Evolutionary conservation across 1,140 invertebrate genomes (phyloP), one percentile per base, ranked within the genome.

Genomic region (Macrotrachela quadricornifera): DNA sequence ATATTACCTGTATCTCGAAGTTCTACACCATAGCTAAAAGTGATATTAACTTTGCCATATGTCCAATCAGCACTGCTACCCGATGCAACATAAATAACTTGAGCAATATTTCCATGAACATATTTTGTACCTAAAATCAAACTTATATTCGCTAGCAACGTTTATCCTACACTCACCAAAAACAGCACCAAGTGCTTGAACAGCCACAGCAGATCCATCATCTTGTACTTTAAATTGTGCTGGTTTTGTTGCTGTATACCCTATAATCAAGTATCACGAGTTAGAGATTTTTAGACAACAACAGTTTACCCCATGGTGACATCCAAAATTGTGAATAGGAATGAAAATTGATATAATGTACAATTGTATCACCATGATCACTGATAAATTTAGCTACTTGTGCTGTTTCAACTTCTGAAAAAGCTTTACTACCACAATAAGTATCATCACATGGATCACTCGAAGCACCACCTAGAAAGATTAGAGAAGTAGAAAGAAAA

Each of bases 361-460:
- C 52, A 56, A 53, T 62, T 58, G 43, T 54, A 51, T 48, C 42
- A 21, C 46, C 30, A 17, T 53, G 36, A 30, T 44, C 51, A 58
- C 57, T 11, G 61, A 54, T 50, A 64, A 65, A 42, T 63, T 60
- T 41, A 50, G 57, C 38, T 82, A 64, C 0, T 77, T 80, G 62
- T 72, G 73, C 6, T 0, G 83, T 84, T 70, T 95, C 90, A 0
- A 83, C 81, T 71, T 95, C 90, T 0, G 85, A 91, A 66, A 92
- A 92, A 0, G 86, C 76, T 9, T 71, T 67, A 0, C 76, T 73
- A n/a, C 91, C 90, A n/a, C 80, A 77, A 65, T 82, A 96, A 1
- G 80, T 85, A 57, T 90, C 83, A 18, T 79, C 78, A 65, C 90
- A 95, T 0, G 82, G 82, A 68, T 85, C 80, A n/a, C 73, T 77